Base-by-base conservation (phyloP, 2,888 invertebrate genomes). In the Athalia cordata region DNA sequence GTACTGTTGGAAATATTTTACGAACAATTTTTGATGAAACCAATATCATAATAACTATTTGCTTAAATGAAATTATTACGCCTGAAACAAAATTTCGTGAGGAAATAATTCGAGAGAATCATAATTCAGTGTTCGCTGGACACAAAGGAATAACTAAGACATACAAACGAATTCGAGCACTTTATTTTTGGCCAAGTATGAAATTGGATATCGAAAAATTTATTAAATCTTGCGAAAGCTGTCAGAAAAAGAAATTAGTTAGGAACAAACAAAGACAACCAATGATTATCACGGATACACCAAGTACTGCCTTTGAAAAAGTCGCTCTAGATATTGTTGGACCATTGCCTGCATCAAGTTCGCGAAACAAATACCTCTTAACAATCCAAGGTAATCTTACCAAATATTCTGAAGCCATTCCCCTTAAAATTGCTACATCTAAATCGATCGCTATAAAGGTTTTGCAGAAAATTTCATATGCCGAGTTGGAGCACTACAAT, bases 301-400 rank as follows among this genome's bases (percentile, higher is more conserved):
- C 72, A 43, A 47, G 50, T 7, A 49, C 47, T n/a, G 78, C 66
- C 49, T 79, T 80, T 50, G 75, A 77, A 5, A 77, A 65, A 75
- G 49, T 79, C 5, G 11, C 78, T 0, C 29, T 80, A 9, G 81
- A 83, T 57, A 78, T 80, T 2, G 81, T 82, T 5, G 81, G 82
- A 9, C 81, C 80, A 0, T 49, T 82, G 13, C 75, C 78, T 13
- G 47, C 11, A 8, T 79, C 81, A 8, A n/a, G 15, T 5, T 45
- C 65, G 11, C 80, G 76, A 3, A 84, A 84, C 15, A 57, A 68
- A 15, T 85, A 84, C 45, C 77, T 80, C 5, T 49, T 81, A 0
- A 81, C 77, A 0, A 80, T 78, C 11, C 78, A 78, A 65, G 78
- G 77, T 5, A 9, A 70, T 0, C 11, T 80, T 5, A 70, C 78